Percentiles rank a stretch among this genome's conserved stretches.
Evolutionary conservation across 2,888 invertebrate genomes (phyloP).

Genomic region (Leucoptera coffeella): DNA sequence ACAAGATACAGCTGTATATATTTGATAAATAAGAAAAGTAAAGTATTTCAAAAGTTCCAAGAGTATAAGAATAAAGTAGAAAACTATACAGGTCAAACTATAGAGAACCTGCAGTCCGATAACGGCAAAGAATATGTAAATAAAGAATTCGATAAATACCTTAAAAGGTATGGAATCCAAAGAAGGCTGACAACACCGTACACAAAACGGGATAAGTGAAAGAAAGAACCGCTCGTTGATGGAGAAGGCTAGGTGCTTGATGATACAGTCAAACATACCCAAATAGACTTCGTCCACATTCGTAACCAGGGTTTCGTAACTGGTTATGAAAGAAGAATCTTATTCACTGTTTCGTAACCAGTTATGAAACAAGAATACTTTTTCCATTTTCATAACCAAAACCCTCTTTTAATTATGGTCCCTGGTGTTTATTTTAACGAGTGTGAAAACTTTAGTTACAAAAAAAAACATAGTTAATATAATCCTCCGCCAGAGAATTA

Average conservation of each 20-base stretch:
- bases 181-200: neutral
- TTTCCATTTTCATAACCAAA: too few relatives aligned
- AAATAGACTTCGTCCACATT: too few relatives aligned
- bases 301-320: too few relatives aligned
- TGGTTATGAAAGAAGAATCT: too few relatives aligned
- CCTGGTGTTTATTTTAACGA: too few relatives aligned
- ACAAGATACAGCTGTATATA: neutral
- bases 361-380: too few relatives aligned
- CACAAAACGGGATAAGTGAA: neutral
- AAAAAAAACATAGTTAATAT: too few relatives aligned
- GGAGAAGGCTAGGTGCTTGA: neutral
- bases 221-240: neutral
- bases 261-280: neutral
- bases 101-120: neutral
- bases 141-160: neutral
- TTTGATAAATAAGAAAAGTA: neutral
- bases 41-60: neutral
- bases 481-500: too few relatives aligned
- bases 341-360: too few relatives aligned
- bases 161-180: neutral
- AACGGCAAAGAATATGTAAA: neutral
- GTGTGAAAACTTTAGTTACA: too few relatives aligned
- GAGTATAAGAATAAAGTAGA: too few relatives aligned
- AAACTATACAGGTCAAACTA: neutral
- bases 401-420: too few relatives aligned